These are phyloP conservation scores for Chymomyza costata DNA, from an alignment of 1,140 invertebrate species.

Conservation along the genomic window DNA sequence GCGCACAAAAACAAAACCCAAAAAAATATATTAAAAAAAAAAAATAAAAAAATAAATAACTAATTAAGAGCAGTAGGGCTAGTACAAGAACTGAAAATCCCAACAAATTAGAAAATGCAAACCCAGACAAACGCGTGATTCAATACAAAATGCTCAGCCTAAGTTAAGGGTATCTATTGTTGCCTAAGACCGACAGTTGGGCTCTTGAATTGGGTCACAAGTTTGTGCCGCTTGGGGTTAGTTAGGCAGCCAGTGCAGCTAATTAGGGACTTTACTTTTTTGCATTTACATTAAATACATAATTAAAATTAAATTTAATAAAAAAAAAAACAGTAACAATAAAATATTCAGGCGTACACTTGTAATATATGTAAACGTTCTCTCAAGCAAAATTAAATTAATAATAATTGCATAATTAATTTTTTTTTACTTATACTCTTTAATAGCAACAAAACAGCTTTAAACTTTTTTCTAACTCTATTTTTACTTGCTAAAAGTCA, in stretches of 20 bases:
- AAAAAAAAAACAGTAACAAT: no score
- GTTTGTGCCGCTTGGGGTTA: conserved; percentile 16
- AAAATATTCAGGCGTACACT: conserved; percentile 8
- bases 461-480: conserved; percentile 40
- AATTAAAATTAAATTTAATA: no score
- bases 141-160: conserved; percentile 18
- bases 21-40: background rate
- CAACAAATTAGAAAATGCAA: conserved; percentile 1
- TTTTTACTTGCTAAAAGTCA: conserved; percentile 27
- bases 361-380: conserved; percentile 22
- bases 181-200: no score
- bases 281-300: no score
- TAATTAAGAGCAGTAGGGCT: background rate
- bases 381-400: conserved; percentile 1
- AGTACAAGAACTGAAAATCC: background rate
- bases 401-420: conserved; percentile 19
- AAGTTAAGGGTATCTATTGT: background rate
- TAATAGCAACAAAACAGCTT: no score
- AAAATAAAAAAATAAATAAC: conserved; percentile 10
- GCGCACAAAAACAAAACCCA: conserved; percentile 55
- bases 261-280: no score
- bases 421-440: no score
- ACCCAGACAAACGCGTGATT: conserved; percentile 27
- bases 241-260: no score
- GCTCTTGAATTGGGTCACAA: conserved; percentile 41